Conservation (phyloP, 2,797 vertebrate genomes). For the Neomorphus geoffroyi region DNA sequence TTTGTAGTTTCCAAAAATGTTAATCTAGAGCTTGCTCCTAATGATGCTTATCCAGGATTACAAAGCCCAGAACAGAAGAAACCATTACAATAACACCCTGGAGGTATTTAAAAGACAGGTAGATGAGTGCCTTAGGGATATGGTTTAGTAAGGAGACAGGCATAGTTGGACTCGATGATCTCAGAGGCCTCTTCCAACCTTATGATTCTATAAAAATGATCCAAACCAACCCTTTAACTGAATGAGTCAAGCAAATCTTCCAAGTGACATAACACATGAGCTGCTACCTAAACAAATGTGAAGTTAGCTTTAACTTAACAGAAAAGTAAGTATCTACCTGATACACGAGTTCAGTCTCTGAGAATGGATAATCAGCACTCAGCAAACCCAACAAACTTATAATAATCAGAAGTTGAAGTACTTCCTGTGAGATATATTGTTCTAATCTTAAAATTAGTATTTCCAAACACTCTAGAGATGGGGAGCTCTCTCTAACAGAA, state of each 20-base stretch:
- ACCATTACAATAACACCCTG: background rate
- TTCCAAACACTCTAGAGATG: background rate
- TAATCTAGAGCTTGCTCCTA: background rate
- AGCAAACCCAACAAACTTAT: background rate
- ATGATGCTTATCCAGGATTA: background rate
- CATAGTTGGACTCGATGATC: too few species aligned
- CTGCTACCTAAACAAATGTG: background rate
- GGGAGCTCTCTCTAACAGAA: background rate
- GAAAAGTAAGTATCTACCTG: background rate
- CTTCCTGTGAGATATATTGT: background rate
- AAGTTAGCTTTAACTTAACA: background rate
- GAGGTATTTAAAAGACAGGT: too few species aligned
- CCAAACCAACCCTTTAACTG: background rate
- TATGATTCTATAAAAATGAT: too few species aligned
- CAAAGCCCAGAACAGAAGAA: background rate
- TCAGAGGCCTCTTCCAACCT: too few species aligned
- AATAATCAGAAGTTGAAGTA: background rate
- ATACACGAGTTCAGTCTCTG: background rate
- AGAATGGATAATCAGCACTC: background rate
- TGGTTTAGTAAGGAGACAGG: too few species aligned
- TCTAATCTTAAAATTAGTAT: background rate
- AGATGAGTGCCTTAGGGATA: too few species aligned
- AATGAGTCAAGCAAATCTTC: background rate
- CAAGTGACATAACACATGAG: background rate
- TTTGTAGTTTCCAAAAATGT: background rate